Conservation (phyloP, 1,140 invertebrate genomes). For the Sogatella furcifera region DNA sequence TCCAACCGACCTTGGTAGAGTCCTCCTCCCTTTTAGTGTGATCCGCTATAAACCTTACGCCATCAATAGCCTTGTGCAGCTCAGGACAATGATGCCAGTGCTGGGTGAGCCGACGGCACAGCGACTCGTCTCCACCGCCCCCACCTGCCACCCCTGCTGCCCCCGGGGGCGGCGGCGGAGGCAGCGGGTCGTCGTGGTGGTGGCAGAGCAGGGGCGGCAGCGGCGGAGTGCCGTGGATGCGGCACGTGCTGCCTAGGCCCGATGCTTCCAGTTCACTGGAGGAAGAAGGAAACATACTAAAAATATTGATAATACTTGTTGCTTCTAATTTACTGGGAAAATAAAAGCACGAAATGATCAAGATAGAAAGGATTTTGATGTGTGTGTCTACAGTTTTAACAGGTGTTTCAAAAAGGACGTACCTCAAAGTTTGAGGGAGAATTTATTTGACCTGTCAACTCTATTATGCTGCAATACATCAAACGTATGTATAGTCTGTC, state of each 20-base stretch:
- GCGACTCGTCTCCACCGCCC: constrained; percentile 24
- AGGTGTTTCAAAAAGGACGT: no score
- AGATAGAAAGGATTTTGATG: no score
- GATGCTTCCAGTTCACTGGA: constrained; percentile 43
- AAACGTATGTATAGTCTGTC: no score
- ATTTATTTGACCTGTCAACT: no score
- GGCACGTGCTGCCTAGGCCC: constrained; percentile 42
- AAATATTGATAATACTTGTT: no score
- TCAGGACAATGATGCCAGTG: constrained; percentile 83
- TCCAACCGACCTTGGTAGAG: constrained; percentile 60
- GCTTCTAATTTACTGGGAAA: no score
- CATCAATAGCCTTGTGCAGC: constrained; percentile 82
- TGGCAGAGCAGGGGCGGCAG: constrained; percentile 33
- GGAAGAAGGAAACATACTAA: not conserved
- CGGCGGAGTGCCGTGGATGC: constrained; percentile 48
- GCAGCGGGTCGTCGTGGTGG: constrained; percentile 21
- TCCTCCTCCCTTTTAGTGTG: constrained; percentile 87
- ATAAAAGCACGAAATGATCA: no score
- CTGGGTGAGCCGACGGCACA: constrained; percentile 18
- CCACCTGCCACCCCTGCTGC: not conserved
- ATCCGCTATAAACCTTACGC: constrained; percentile 85
- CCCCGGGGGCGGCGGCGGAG: constrained; percentile 14
- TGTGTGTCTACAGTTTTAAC: no score
- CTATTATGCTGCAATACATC: no score
- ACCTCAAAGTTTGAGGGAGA: no score